These are phyloP conservation scores for Typhlomys cinereus DNA, from an alignment of 2,113 vertebrate genomes.

Conservation along the genomic window DNA sequence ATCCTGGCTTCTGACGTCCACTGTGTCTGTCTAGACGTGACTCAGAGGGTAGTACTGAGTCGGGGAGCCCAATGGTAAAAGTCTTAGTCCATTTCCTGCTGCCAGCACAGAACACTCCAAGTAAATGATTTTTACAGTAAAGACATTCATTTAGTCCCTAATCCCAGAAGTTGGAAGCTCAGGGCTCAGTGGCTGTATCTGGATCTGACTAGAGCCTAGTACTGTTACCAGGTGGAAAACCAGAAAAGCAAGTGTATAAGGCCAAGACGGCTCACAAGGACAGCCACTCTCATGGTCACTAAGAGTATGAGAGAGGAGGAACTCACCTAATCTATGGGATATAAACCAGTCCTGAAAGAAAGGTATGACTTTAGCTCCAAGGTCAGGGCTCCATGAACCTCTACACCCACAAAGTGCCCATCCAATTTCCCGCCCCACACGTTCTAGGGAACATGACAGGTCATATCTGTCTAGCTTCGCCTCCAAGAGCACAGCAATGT, in stretches of 20 bases:
- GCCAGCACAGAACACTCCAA: background rate
- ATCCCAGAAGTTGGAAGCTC: background rate
- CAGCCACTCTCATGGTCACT: background rate
- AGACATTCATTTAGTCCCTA: background rate
- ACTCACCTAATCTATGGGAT: background rate
- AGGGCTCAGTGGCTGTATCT: background rate
- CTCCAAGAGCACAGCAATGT: fast-evolving
- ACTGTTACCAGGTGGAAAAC: too few relatives aligned
- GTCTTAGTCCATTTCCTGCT: background rate
- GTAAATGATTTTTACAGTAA: background rate
- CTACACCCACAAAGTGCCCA: background rate
- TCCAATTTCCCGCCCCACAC: background rate
- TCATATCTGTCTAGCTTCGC: background rate
- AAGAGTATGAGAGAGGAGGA: background rate
- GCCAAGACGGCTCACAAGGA: background rate
- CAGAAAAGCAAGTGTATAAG: background rate
- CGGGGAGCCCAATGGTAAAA: fast-evolving
- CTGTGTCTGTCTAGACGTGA: background rate
- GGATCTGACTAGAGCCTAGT: background rate
- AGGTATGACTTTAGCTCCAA: background rate
- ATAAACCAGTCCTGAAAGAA: background rate
- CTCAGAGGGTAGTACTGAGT: background rate
- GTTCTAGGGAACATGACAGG: background rate
- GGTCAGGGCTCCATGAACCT: background rate
- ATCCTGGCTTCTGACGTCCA: too few relatives aligned